phyloP scores from a whole-genome alignment of 2,888 invertebrate species.

The Abrostola tripartita region DNA sequence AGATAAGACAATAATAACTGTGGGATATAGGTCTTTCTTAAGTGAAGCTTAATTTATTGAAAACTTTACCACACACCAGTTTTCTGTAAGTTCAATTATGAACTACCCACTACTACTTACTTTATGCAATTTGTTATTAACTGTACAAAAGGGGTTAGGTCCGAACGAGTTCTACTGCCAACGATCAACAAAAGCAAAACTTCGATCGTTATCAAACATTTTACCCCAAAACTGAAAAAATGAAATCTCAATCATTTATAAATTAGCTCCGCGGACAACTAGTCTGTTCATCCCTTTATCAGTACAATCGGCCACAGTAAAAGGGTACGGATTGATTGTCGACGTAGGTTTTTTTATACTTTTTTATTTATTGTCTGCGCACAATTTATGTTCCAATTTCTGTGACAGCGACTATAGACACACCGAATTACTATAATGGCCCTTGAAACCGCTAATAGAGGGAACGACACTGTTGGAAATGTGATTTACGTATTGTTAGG shows the following conservation, averaged over 20 bases:
- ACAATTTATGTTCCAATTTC: slow-evolving; percentile 76
- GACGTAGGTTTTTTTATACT: slow-evolving; percentile 72
- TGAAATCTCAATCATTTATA: slow-evolving; percentile 88
- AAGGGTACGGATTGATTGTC: slow-evolving; percentile 84
- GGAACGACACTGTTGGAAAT: slow-evolving; percentile 33
- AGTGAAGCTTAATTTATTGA: no score
- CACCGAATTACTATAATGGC: slow-evolving; percentile 70
- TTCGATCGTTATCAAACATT: slow-evolving; percentile 41
- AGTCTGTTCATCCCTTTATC: slow-evolving; percentile 86
- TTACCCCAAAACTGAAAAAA: slow-evolving; percentile 72
- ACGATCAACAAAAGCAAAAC: slow-evolving; percentile 23
- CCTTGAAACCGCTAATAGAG: slow-evolving; percentile 72
- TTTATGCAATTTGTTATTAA: background rate
- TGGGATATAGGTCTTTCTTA: no score
- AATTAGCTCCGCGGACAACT: slow-evolving; percentile 87
- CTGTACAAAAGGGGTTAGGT: slow-evolving; percentile 3
- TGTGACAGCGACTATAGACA: slow-evolving; percentile 64
- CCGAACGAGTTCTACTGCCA: slow-evolving; percentile 3
- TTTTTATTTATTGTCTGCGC: slow-evolving; percentile 76
- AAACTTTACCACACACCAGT: no score
- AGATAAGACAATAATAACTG: no score
- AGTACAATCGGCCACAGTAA: slow-evolving; percentile 84
- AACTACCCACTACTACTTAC: no score
- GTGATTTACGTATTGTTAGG: slow-evolving; percentile 15
- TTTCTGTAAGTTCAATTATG: no score